Conservation (phyloP, 2,888 invertebrate species). For the Lucinisca nassula region DNA sequence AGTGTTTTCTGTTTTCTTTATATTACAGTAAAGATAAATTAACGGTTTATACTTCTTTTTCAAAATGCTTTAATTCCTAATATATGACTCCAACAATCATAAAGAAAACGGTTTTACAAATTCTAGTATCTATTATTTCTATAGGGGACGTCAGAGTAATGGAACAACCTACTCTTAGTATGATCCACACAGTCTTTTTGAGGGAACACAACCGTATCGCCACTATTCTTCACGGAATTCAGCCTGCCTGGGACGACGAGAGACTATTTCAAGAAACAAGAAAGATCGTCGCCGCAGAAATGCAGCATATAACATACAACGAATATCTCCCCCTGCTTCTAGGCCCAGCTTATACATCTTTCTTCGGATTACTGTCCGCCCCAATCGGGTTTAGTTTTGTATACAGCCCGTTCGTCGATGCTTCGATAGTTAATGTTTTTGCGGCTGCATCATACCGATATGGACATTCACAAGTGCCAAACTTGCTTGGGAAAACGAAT, state of each 20-base stretch:
- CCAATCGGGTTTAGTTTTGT: background rate
- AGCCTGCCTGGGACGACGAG: slow-evolving; percentile 89
- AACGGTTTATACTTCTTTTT: too few relatives aligned
- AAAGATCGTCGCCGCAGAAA: slow-evolving; percentile 87
- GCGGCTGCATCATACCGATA: background rate
- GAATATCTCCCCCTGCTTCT: slow-evolving; percentile 90
- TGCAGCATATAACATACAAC: slow-evolving; percentile 82
- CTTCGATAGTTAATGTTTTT: background rate
- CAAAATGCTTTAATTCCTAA: too few relatives aligned
- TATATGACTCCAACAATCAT: too few relatives aligned
- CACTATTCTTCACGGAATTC: slow-evolving; percentile 22
- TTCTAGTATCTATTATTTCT: too few relatives aligned
- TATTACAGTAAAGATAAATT: too few relatives aligned
- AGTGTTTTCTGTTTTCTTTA: too few relatives aligned
- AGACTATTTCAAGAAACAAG: slow-evolving; percentile 91
- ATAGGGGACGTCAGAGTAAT: slow-evolving; percentile 76
- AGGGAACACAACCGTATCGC: slow-evolving; percentile 73
- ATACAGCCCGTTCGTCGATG: background rate
- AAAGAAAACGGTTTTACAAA: too few relatives aligned
- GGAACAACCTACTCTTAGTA: slow-evolving; percentile 68
- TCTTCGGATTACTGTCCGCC: background rate
- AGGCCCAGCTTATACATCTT: slow-evolving; percentile 88
- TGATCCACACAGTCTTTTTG: slow-evolving; percentile 71
- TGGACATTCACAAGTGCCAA: background rate
- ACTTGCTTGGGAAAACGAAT: background rate